These are phyloP conservation scores for Endotricha flammealis DNA, from an alignment of 2,888 invertebrate genomes.

Conservation along the genomic window DNA sequence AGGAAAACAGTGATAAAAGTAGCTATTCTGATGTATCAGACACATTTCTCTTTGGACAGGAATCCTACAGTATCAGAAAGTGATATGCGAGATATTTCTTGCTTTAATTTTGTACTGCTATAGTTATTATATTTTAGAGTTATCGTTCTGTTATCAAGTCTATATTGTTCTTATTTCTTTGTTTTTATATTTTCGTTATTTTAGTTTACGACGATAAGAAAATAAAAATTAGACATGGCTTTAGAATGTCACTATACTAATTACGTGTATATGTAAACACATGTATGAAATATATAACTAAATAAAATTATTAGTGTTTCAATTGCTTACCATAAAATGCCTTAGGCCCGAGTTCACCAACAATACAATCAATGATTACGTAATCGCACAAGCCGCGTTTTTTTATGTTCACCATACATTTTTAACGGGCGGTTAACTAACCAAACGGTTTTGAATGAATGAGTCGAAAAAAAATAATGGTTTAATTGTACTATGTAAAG, in stretches of 20 bases:
- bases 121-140: slow-evolving; percentile 2
- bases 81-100: slow-evolving; percentile 3
- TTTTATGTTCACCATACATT: too few relatives aligned
- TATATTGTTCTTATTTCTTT: slow-evolving; percentile 10
- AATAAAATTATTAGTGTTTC: slow-evolving; percentile 8
- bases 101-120: slow-evolving; percentile 5
- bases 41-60: background rate
- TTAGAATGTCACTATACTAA: slow-evolving; percentile 10
- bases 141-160: slow-evolving; percentile 8
- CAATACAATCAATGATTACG: too few relatives aligned
- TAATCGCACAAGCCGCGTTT: too few relatives aligned
- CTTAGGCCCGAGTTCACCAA: too few relatives aligned
- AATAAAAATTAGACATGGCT: slow-evolving; percentile 5
- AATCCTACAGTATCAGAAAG: background rate
- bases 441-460: too few relatives aligned
- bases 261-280: slow-evolving; percentile 4
- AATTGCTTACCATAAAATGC: too few relatives aligned
- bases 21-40: too few relatives aligned
- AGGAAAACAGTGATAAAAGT: background rate
- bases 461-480: too few relatives aligned
- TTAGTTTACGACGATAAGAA: slow-evolving; percentile 1
- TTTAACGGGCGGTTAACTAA: too few relatives aligned
- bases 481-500: too few relatives aligned
- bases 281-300: slow-evolving; percentile 13
- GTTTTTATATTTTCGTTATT: slow-evolving; percentile 6